phyloP scores from a whole-genome alignment of 2,797 vertebrate species.

The Chromobotia macracanthus region DNA sequence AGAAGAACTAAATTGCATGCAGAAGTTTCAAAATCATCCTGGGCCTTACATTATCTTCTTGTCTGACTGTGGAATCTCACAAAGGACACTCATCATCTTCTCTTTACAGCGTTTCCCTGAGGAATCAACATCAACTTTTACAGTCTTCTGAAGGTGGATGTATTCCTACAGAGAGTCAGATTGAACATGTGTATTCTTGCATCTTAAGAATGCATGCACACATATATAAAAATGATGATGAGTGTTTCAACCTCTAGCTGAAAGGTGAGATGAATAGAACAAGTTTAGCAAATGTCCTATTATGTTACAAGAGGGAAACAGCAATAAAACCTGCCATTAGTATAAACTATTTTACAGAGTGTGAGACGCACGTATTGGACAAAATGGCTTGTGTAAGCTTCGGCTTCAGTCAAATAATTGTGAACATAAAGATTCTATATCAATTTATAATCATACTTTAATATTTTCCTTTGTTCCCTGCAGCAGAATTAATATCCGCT shows the following conservation, averaged over 20 bases:
- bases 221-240: background rate
- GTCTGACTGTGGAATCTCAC: constrained; percentile 67
- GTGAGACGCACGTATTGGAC: background rate
- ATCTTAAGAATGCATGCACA: background rate
- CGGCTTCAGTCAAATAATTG: background rate
- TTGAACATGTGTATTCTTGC: background rate
- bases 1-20: background rate
- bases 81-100: constrained; percentile 85
- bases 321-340: background rate
- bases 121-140: constrained; percentile 85
- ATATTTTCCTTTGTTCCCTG: constrained; percentile 80
- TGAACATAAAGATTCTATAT: background rate
- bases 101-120: constrained; percentile 86
- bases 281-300: background rate
- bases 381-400: too few species aligned
- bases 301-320: background rate
- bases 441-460: constrained; percentile 72
- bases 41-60: constrained; percentile 51
- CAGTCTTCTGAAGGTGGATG: constrained; percentile 82
- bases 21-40: background rate
- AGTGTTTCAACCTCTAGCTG: background rate
- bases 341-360: background rate
- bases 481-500: constrained; percentile 84
- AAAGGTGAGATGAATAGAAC: background rate
- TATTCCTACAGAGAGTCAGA: constrained; percentile 75